Evolutionary conservation across 2,797 vertebrate species (phyloP).

Genomic region (Muscicapa striata): DNA sequence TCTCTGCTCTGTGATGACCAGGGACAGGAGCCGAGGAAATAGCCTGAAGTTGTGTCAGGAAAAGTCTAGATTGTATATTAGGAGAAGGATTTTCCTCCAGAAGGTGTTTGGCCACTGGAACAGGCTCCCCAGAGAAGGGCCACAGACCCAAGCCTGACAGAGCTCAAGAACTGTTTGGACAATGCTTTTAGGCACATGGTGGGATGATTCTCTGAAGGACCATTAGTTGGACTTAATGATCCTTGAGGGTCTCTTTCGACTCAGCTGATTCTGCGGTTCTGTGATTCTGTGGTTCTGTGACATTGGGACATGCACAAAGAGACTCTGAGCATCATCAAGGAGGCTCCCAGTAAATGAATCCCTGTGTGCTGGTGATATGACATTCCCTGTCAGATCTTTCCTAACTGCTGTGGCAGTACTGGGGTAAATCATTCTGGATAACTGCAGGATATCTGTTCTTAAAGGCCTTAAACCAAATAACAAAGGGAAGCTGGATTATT

Average conservation of each 20-base stretch:
- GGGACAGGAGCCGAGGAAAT: background rate
- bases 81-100: accelerated
- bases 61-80: accelerated
- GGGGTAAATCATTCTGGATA: background rate
- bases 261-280: background rate
- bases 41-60: background rate
- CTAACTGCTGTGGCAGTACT: background rate
- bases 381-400: background rate
- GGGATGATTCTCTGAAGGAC: background rate
- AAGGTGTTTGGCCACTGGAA: too few species aligned
- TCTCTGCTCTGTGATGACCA: background rate
- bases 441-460: background rate
- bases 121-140: background rate
- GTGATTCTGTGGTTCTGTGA: background rate
- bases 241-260: background rate
- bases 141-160: background rate
- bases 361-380: background rate
- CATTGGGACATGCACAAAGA: background rate
- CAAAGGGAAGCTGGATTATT: conserved; percentile 48
- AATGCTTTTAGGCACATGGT: background rate
- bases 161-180: background rate
- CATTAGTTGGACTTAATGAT: too few species aligned
- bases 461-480: background rate
- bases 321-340: accelerated
- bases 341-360: background rate